Conservation (phyloP, 2,113 vertebrate genomes). For the Himantopus leucocephalus region DNA sequence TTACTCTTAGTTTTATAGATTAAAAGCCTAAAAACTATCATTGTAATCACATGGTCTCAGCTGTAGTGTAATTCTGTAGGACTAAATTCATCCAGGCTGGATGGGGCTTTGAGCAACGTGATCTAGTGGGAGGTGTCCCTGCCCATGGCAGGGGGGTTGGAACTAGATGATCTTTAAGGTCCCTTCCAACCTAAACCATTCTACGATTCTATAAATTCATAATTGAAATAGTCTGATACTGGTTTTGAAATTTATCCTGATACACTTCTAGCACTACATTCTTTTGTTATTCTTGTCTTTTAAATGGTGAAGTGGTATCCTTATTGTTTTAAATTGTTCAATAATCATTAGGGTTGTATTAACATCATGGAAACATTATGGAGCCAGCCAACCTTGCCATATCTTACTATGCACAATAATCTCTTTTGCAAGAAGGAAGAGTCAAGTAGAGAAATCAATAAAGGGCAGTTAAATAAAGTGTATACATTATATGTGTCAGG, state of each 20-base stretch:
- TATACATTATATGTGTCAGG: not conserved
- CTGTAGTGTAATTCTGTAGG: not conserved
- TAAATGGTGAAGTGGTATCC: not conserved
- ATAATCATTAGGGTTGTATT: not conserved
- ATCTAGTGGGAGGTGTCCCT: too few species aligned
- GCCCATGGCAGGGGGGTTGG: too few species aligned
- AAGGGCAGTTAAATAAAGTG: not conserved
- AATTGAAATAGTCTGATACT: not conserved
- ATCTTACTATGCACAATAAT: not conserved
- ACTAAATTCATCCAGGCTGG: not conserved
- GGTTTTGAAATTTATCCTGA: not conserved
- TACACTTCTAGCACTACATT: not conserved
- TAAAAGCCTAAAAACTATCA: not conserved
- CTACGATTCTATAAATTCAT: not conserved
- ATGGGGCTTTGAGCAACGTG: too few species aligned
- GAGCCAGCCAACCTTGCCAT: not conserved
- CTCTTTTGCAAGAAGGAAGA: not conserved
- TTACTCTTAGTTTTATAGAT: not conserved
- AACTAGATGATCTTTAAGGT: too few species aligned
- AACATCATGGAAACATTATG: not conserved
- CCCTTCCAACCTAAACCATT: too few species aligned
- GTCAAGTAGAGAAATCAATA: not conserved
- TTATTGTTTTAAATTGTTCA: not conserved
- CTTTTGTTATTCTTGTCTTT: not conserved
- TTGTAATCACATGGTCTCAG: not conserved